Evolutionary conservation across 2,113 vertebrate species (phyloP).

Genomic region (Excalfactoria chinensis): DNA sequence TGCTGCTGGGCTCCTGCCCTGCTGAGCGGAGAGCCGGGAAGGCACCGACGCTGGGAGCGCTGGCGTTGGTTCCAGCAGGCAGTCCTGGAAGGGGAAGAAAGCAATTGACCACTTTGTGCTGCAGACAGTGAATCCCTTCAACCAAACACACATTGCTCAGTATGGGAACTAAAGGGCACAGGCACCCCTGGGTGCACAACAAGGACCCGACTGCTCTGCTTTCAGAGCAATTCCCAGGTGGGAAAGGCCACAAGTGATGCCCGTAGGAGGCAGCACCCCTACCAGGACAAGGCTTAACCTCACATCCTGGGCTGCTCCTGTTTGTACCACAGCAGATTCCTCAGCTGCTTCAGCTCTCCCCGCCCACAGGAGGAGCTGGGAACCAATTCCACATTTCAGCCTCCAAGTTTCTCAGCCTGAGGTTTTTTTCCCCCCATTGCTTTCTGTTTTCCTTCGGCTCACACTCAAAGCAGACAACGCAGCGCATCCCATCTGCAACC

Average conservation of each 20-base stretch:
- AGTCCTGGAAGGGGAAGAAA: not conserved
- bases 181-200: too few species aligned
- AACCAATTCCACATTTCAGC: not conserved
- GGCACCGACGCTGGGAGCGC: not conserved
- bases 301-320: not conserved
- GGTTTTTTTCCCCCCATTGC: not conserved
- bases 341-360: not conserved
- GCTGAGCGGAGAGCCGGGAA: not conserved
- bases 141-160: not conserved
- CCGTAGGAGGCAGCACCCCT: not conserved
- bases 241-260: not conserved
- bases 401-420: not conserved
- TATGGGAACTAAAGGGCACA: too few species aligned
- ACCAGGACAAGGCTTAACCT: not conserved
- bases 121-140: not conserved
- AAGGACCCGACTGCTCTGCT: not conserved
- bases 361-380: not conserved
- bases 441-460: not conserved
- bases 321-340: not conserved
- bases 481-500: not conserved
- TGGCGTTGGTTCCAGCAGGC: not conserved
- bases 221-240: not conserved
- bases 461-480: not conserved
- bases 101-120: too few species aligned
- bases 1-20: slow-evolving; percentile 18